Conservation (phyloP, 2,888 invertebrate genomes). For the Drosophila yooni region DNA sequence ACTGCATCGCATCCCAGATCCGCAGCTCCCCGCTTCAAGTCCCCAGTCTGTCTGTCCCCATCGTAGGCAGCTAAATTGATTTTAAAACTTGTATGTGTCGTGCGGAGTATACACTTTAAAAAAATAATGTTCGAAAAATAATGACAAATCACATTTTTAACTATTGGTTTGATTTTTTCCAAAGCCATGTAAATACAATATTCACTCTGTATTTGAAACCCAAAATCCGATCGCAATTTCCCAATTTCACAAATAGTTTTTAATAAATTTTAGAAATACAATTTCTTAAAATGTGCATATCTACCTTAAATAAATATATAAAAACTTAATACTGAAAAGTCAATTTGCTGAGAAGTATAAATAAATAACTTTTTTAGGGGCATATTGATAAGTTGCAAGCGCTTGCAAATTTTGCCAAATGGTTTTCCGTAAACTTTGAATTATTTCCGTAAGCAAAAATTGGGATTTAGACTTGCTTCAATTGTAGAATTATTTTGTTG, state of each 20-base stretch:
- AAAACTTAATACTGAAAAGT: neutral
- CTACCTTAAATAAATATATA: neutral
- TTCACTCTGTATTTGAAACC: neutral
- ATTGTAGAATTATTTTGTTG: neutral
- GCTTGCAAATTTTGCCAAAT: neutral
- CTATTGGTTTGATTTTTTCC: neutral
- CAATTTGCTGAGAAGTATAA: neutral
- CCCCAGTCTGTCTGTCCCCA: neutral
- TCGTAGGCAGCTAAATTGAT: constrained; percentile 63
- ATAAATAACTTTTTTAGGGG: neutral
- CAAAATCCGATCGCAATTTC: neutral
- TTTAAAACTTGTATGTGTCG: constrained; percentile 57
- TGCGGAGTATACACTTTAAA: constrained; percentile 16
- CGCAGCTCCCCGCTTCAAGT: constrained; percentile 6
- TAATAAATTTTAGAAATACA: neutral
- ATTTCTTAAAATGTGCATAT: neutral
- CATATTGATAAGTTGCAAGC: neutral
- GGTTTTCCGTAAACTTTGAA: neutral
- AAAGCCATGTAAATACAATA: neutral
- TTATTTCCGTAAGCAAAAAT: neutral
- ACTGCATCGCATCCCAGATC: constrained; percentile 25
- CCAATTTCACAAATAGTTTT: neutral
- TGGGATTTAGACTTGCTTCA: neutral
- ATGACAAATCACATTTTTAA: neutral
- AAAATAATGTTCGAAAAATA: neutral